These are phyloP conservation scores for Drosophila bunnanda DNA, from an alignment of 2,888 invertebrate species.

Conservation along the genomic window DNA sequence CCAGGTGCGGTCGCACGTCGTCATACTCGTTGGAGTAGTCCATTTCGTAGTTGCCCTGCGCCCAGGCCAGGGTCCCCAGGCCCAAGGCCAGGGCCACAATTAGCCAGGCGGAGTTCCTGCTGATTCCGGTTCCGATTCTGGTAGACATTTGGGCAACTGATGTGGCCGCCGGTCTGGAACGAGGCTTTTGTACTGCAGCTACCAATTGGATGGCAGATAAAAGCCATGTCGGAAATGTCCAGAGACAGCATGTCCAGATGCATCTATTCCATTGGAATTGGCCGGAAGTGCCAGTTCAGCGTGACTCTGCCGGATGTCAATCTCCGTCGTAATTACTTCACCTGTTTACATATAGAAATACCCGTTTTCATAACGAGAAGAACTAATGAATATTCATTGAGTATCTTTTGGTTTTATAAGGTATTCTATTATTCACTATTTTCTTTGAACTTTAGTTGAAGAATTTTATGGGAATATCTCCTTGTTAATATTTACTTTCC, in stretches of 20 bases:
- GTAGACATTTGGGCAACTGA: constrained; percentile 52
- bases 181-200: constrained; percentile 57
- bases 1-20: constrained; percentile 63
- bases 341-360: not conserved
- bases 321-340: not conserved
- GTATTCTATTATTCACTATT: not conserved
- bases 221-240: constrained; percentile 11
- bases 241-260: constrained; percentile 23
- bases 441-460: not conserved
- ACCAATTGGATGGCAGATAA: not conserved
- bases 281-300: constrained; percentile 28
- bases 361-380: not conserved
- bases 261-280: constrained; percentile 16
- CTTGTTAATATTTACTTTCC: not conserved
- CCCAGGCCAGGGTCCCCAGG: constrained; percentile 8
- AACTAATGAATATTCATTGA: not conserved
- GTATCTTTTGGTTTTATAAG: not conserved
- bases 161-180: not conserved
- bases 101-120: not conserved
- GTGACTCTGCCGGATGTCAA: constrained; percentile 14
- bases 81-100: constrained; percentile 8
- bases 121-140: constrained; percentile 5
- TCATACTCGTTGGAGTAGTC: constrained; percentile 74
- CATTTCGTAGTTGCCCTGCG: constrained; percentile 30
- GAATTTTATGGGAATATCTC: not conserved